Evolutionary conservation across 2,113 vertebrate species (phyloP).

Genomic region (Trochalopteron elliotii): DNA sequence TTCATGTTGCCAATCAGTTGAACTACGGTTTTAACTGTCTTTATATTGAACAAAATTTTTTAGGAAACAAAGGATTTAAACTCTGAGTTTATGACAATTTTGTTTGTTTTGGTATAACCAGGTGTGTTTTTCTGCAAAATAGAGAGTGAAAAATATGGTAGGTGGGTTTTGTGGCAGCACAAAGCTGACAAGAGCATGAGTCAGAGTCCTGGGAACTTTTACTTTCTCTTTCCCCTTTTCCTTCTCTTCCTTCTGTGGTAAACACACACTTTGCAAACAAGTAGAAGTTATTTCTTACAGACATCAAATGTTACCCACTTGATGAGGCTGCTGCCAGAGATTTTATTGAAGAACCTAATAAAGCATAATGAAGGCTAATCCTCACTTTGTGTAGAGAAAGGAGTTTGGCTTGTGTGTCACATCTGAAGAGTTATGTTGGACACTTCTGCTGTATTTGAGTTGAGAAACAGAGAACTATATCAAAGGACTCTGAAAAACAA

Average conservation of each 20-base stretch:
- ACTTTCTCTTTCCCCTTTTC: not conserved
- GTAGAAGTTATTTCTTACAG: not conserved
- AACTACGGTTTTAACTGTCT: not conserved
- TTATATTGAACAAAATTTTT: not conserved
- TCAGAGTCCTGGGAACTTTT: not conserved
- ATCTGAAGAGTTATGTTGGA: not conserved
- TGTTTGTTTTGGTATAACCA: not conserved
- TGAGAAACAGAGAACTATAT: not conserved
- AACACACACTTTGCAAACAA: not conserved
- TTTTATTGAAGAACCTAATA: not conserved
- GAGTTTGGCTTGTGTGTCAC: not conserved
- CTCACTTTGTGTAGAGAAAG: not conserved
- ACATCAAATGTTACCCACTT: not conserved
- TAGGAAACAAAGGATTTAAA: not conserved
- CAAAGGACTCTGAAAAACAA: not conserved
- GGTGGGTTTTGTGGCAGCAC: not conserved
- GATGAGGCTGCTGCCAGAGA: not conserved
- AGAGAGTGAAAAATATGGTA: not conserved
- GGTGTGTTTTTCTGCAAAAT: not conserved
- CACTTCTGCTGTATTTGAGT: not conserved
- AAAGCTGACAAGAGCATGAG: not conserved
- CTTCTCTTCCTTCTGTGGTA: not conserved
- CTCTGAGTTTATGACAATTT: not conserved
- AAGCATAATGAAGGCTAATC: not conserved
- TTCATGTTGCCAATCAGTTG: not conserved